Evolutionary conservation across 2,797 vertebrate genomes (phyloP).

Genomic region (Hyperoplus immaculatus): DNA sequence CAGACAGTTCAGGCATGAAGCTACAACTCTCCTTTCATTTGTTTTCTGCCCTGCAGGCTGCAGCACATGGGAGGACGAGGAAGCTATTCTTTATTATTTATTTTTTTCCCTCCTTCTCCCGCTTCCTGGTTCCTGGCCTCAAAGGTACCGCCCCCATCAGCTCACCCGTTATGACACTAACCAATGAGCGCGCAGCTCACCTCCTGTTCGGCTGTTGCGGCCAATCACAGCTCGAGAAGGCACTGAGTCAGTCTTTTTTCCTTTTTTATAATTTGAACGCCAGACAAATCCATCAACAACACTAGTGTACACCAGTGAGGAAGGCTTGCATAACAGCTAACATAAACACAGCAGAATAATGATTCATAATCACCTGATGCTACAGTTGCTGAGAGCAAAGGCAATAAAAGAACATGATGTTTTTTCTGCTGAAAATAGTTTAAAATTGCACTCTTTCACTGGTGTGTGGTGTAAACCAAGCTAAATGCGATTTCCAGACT

Average conservation of each 20-base stretch:
- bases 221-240: constrained; percentile 68
- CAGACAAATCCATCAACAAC: constrained; percentile 53
- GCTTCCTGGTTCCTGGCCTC: constrained; percentile 81
- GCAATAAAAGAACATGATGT: accelerated
- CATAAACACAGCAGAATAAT: constrained; percentile 39
- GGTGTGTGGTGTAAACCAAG: background rate
- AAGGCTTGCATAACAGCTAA: constrained; percentile 53
- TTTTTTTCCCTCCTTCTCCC: background rate
- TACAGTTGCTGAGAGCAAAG: background rate
- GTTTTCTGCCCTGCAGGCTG: constrained; percentile 42
- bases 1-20: background rate
- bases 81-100: background rate
- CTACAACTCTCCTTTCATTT: background rate
- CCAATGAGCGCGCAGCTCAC: constrained; percentile 86
- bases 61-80: constrained; percentile 61
- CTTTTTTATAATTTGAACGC: constrained; percentile 5
- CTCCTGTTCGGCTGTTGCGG: constrained; percentile 67
- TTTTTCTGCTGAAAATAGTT: background rate
- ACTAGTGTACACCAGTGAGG: constrained; percentile 10
- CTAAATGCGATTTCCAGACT: background rate
- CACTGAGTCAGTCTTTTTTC: constrained; percentile 7
- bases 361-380: constrained; percentile 31
- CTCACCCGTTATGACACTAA: constrained; percentile 93
- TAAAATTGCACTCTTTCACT: background rate
- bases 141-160: constrained; percentile 55